phyloP scores from a whole-genome alignment of 92 coral and sea anemone genomes.

The Porites lobata region DNA sequence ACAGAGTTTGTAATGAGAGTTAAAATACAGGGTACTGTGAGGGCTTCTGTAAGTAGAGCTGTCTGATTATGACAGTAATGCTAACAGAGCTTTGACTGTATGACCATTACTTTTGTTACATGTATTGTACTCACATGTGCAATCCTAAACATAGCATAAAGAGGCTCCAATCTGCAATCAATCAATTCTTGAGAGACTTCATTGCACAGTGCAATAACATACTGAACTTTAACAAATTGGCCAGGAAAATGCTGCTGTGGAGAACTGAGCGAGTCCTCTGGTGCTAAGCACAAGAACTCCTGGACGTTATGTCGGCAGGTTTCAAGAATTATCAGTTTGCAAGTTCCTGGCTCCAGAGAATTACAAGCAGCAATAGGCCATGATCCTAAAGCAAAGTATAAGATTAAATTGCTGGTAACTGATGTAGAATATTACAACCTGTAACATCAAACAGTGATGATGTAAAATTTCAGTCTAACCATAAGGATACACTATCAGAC shows the following conservation, averaged over 20 bases:
- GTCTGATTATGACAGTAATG: too few species aligned
- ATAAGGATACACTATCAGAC: too few species aligned
- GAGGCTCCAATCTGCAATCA: constrained; percentile 18
- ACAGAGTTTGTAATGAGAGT: too few species aligned
- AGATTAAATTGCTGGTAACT: neutral
- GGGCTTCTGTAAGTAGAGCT: too few species aligned
- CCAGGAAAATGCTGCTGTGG: constrained; percentile 10
- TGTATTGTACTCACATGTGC: too few species aligned
- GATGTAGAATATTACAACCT: neutral
- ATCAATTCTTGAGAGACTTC: constrained; percentile 10
- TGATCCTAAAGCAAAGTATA: neutral
- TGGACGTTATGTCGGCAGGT: constrained; percentile 34
- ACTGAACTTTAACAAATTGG: constrained; percentile 16
- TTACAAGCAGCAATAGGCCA: neutral
- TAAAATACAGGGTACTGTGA: too few species aligned
- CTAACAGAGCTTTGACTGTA: too few species aligned
- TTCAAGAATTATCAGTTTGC: constrained; percentile 8
- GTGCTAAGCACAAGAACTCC: neutral
- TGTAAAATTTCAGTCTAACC: too few species aligned
- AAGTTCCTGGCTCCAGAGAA: neutral
- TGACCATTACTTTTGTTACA: neutral
- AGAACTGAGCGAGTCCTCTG: constrained; percentile 13
- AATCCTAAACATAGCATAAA: too few species aligned
- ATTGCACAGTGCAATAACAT: constrained; percentile 13
- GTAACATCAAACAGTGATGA: neutral